These are phyloP conservation scores for Cynaeus angustus DNA, from an alignment of 2,888 invertebrate species.

Conservation along the genomic window DNA sequence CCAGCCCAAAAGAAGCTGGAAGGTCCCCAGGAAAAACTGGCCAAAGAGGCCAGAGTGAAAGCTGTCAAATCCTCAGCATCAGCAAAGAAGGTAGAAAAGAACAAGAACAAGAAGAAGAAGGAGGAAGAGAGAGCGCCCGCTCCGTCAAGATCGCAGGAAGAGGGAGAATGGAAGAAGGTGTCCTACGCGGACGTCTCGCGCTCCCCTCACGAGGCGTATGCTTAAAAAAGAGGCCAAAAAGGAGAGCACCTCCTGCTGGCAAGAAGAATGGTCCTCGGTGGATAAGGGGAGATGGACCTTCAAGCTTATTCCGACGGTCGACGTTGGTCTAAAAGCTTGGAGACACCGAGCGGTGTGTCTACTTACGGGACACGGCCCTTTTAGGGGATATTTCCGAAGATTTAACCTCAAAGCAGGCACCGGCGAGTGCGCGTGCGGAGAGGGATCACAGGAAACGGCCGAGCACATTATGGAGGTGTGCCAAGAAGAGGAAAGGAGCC, in stretches of 20 bases:
- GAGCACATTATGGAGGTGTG: constrained; percentile 16
- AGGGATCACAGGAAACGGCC: constrained; percentile 30
- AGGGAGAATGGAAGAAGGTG: constrained; percentile 33
- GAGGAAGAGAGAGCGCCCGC: background rate
- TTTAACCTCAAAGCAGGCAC: too few relatives aligned
- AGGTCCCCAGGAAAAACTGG: too few relatives aligned
- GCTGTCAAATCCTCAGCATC: too few relatives aligned
- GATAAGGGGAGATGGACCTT: background rate
- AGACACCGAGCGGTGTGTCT: background rate
- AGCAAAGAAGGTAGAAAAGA: too few relatives aligned
- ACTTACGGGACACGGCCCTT: constrained; percentile 38
- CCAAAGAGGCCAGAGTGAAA: too few relatives aligned
- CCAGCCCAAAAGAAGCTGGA: too few relatives aligned
- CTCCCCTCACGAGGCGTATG: background rate
- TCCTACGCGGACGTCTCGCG: constrained; percentile 50
- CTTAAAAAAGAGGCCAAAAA: background rate
- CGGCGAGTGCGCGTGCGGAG: constrained; percentile 19
- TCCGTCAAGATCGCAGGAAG: constrained; percentile 17
- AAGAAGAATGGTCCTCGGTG: constrained; percentile 5
- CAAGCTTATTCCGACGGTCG: too few relatives aligned
- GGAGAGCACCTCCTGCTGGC: background rate
- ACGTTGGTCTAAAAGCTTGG: background rate
- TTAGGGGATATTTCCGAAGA: constrained; percentile 28
- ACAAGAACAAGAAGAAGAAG: too few relatives aligned
- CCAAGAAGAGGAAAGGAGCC: background rate